Base-by-base conservation (phyloP, 2,888 invertebrate genomes). In the Nomada hirtipes region DNA sequence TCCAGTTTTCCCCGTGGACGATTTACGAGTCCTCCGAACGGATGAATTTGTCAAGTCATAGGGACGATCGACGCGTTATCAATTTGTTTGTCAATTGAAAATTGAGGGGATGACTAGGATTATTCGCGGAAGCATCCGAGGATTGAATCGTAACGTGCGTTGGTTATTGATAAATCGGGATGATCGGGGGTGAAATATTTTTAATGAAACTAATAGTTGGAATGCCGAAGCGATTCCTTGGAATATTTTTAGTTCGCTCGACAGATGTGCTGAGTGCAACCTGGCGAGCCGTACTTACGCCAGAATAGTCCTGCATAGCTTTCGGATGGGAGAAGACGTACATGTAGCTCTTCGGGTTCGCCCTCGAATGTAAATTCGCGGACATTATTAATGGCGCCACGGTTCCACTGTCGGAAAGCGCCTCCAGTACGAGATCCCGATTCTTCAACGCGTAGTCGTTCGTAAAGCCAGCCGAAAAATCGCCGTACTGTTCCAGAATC, bases 281-380 rank as follows among this genome's bases (percentile, higher is more conserved):
- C 13, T 0, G 15, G 15, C 15, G 47, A 67, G 81, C 78, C 75
- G 80, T 81, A 95, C 96, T 96, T 94, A 98, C 98, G 90, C 95
- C 95, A 63, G 97, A 96, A 93, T 97, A 97, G 84, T 97, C 96
- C 81, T 97, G 97, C 89, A 97, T 96, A 84, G 96, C 95, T 77
- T 97, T 97, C 87, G 97, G 97, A 92, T 98, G 98, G 7, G 97
- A 96, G 91, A 98, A 98, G 42, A 98, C 97, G 92, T 98, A 98
- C 95, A 98, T 97, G 93, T 97, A 98, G 73, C 97, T 97, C 91
- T 96, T 96, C 0, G 96, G 95, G 94, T 97, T 97, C 42, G 96
- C 95, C 86, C 95, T 95, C 4, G 97, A 96, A 91, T 98, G 97
- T 92, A 97, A 96, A 93, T 96, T 95, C 23, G 96, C 97, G 82